phyloP scores from a whole-genome alignment of 2,113 vertebrate genomes.

The Phrynosoma blainvillii region DNA sequence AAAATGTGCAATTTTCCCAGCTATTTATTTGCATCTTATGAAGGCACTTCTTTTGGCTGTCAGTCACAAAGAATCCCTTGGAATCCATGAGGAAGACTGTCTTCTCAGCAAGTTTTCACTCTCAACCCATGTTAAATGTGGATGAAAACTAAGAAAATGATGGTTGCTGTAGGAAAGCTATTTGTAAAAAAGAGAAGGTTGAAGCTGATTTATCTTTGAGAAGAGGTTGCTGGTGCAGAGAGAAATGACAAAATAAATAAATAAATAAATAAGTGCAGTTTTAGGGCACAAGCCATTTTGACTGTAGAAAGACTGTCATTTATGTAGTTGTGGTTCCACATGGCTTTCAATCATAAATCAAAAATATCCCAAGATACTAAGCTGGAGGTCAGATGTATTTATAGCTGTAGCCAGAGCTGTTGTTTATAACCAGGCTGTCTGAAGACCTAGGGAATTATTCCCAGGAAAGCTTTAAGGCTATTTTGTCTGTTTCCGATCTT shows the following conservation, averaged over 20 bases:
- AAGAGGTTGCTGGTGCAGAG: not conserved
- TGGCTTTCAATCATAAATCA: not conserved
- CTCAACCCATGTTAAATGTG: slow-evolving; percentile 8
- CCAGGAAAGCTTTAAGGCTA: not conserved
- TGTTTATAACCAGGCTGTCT: not conserved
- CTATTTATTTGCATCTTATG: slow-evolving; percentile 25
- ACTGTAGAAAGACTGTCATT: not conserved
- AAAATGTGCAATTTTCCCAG: slow-evolving; percentile 14
- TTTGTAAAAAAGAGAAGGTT: not conserved
- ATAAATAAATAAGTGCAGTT: not conserved
- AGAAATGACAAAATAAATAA: not conserved
- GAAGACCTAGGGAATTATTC: not conserved
- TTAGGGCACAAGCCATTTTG: not conserved
- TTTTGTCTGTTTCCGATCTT: not conserved
- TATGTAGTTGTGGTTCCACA: not conserved
- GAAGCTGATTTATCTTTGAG: not conserved
- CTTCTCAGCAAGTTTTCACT: slow-evolving; percentile 5
- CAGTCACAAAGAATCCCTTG: not conserved
- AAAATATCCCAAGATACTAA: not conserved
- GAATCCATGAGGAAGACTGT: slow-evolving; percentile 22
- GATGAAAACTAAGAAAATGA: slow-evolving; percentile 1
- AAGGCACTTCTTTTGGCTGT: not conserved
- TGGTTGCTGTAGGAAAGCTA: slow-evolving; percentile 10
- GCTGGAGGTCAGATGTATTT: not conserved
- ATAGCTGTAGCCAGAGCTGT: not conserved